A percentile compares a stretch with the other conserved stretches of the same genome.
Evolutionary conservation across 2,113 vertebrate species (phyloP).

Genomic region (Orthonyx spaldingii): DNA sequence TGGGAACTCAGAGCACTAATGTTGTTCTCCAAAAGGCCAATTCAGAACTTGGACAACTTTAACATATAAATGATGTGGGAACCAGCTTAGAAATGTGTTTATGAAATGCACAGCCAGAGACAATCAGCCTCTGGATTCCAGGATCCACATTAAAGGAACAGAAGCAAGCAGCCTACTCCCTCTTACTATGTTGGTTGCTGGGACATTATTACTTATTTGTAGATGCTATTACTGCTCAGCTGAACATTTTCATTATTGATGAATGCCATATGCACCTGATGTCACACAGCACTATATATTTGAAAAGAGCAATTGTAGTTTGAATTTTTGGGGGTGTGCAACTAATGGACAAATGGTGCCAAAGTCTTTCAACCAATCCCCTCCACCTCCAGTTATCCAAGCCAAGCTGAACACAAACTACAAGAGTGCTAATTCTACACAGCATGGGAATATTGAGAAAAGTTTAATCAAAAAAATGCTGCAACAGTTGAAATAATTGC

Average conservation of each 20-base stretch:
- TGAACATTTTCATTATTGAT: not conserved
- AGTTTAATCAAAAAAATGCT: not conserved
- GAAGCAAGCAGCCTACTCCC: not conserved
- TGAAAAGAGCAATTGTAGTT: not conserved
- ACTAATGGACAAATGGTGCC: not conserved
- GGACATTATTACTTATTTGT: not conserved
- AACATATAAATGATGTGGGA: not conserved
- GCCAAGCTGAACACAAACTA: not conserved
- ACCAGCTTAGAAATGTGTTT: not conserved
- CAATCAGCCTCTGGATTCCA: not conserved
- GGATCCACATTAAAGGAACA: not conserved
- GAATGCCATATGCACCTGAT: not conserved
- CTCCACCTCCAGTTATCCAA: not conserved
- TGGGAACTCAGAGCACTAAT: not conserved
- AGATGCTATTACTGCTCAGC: not conserved
- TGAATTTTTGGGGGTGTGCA: not conserved
- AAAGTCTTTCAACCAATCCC: not conserved
- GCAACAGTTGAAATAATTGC: not conserved
- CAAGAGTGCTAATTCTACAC: not conserved
- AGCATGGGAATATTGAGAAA: not conserved
- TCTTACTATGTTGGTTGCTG: not conserved
- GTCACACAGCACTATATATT: not conserved
- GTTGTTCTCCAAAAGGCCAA: not conserved
- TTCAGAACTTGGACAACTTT: not conserved
- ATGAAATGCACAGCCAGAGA: not conserved